Evolutionary conservation across 2,888 invertebrate genomes (phyloP).

Genomic region (Hypsopygia costalis): DNA sequence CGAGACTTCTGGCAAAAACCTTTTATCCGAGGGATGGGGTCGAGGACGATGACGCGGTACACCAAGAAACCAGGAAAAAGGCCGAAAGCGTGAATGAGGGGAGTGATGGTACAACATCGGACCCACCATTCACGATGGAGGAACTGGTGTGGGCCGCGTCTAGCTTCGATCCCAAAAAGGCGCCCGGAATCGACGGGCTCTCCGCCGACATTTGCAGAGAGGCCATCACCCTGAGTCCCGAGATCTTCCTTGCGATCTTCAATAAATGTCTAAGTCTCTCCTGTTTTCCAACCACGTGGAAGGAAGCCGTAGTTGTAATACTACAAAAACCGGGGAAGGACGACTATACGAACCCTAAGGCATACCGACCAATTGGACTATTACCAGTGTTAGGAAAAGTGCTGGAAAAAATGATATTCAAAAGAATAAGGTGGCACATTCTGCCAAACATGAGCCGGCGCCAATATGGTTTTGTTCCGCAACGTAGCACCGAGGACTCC

Average conservation of each 20-base stretch:
- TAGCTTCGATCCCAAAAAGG: not conserved
- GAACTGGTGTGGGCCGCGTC: not conserved
- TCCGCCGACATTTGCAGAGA: not conserved
- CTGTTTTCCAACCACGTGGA: not conserved
- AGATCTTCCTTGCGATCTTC: not conserved
- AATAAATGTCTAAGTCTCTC: not conserved
- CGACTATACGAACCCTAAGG: not conserved
- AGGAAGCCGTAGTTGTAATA: not conserved
- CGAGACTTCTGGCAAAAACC: not conserved
- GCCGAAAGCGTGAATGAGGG: not conserved
- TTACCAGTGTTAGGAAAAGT: not conserved
- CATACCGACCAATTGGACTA: not conserved
- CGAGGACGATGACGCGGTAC: not conserved
- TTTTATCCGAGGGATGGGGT: not conserved
- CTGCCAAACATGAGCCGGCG: too few species aligned
- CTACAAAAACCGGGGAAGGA: not conserved
- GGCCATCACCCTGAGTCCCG: not conserved
- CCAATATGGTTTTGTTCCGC: too few species aligned
- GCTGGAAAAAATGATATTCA: too few species aligned
- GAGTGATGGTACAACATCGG: not conserved
- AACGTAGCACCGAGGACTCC: too few species aligned
- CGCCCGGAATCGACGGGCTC: not conserved
- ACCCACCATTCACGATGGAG: not conserved
- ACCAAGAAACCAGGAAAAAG: not conserved
- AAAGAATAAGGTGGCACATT: too few species aligned